phyloP scores from a whole-genome alignment of 2,888 invertebrate genomes.

The Cacoxenus indagator region DNA sequence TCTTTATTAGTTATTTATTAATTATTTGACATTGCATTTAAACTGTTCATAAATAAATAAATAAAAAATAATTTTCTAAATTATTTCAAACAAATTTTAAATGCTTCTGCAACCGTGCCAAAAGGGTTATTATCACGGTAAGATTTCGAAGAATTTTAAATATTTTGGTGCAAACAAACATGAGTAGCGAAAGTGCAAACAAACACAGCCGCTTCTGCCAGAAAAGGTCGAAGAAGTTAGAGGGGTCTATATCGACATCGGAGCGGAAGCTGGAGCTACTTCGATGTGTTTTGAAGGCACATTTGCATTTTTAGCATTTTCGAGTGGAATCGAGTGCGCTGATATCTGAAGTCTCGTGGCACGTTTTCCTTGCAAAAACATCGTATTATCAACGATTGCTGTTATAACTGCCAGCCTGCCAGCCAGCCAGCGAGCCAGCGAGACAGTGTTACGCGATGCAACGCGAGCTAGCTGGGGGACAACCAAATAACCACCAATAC shows the following conservation, averaged over 20 bases:
- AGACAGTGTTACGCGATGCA: too few relatives aligned
- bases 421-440: background rate
- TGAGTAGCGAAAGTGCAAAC: conserved; percentile 11
- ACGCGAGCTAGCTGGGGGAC: too few relatives aligned
- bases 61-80: too few relatives aligned
- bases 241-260: too few relatives aligned
- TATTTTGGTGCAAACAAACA: conserved; percentile 23
- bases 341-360: conserved; percentile 6
- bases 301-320: conserved; percentile 20
- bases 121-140: conserved; percentile 24
- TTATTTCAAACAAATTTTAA: too few relatives aligned
- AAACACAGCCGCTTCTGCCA: too few relatives aligned
- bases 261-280: background rate
- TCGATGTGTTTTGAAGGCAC: conserved; percentile 1
- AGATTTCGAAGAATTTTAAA: conserved; percentile 38
- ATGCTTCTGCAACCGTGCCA: background rate
- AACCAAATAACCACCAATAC: too few relatives aligned
- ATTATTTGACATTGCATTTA: too few relatives aligned
- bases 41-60: too few relatives aligned
- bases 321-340: conserved; percentile 2
- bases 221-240: too few relatives aligned
- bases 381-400: conserved; percentile 54
- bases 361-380: conserved; percentile 21
- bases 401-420: background rate
- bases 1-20: too few relatives aligned